Percentiles rank a stretch among this genome's conserved stretches.
These are phyloP conservation scores for Alloplasta piceator DNA, from an alignment of 2,888 invertebrate species.

Conservation along the genomic window DNA sequence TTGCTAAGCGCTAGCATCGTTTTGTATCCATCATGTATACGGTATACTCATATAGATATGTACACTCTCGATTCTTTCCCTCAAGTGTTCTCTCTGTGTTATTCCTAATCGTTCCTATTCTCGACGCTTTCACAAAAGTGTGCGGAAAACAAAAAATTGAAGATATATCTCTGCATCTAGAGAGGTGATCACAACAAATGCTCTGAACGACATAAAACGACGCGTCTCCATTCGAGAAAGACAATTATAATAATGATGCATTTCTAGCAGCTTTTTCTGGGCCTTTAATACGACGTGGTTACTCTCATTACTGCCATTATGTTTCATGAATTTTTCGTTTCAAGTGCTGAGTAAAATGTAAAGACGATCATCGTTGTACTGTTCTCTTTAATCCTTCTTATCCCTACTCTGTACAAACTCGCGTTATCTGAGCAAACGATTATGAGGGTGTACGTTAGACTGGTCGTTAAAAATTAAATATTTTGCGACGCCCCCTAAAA, in stretches of 20 bases:
- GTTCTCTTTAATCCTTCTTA: constrained; percentile 41
- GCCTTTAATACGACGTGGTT: no score
- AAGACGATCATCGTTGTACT: constrained; percentile 39
- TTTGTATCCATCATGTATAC: constrained; percentile 15
- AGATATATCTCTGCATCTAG: constrained; percentile 3
- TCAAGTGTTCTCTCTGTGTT: constrained; percentile 60
- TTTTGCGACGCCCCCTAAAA: no score
- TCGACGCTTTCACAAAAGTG: constrained; percentile 48
- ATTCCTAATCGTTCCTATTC: constrained; percentile 61
- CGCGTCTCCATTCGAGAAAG: constrained; percentile 24
- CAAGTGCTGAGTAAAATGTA: constrained; percentile 4
- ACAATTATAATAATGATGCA: not conserved
- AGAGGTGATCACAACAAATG: constrained; percentile 54
- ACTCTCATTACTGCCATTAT: constrained; percentile 38
- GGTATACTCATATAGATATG: constrained; percentile 11
- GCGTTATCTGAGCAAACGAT: no score
- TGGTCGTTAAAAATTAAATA: no score
- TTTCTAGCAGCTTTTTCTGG: no score
- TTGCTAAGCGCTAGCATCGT: constrained; percentile 16
- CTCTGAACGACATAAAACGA: constrained; percentile 26
- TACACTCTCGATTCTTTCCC: constrained; percentile 41
- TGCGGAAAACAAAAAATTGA: not conserved
- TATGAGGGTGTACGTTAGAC: no score
- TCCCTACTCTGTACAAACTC: constrained; percentile 17
- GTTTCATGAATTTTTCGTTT: constrained; percentile 35